Conservation (phyloP, 1,140 invertebrate species). For the Cyrtorhinus lividipennis region DNA sequence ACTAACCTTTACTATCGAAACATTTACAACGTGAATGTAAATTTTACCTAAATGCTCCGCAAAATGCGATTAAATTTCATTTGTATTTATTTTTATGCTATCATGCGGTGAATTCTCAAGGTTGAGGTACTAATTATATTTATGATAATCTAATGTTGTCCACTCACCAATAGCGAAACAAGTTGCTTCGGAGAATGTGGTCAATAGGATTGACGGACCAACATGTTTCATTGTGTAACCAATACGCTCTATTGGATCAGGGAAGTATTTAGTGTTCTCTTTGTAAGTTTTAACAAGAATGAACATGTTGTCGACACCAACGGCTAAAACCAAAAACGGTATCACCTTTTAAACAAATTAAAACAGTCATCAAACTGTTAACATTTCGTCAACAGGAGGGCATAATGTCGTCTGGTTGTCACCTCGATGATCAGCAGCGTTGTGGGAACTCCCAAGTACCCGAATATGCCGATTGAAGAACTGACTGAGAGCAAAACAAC, state of each 20-base stretch:
- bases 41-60: neutral
- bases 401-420: neutral
- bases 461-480: conserved; percentile 84
- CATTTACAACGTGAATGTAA: too few species aligned
- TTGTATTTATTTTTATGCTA: neutral
- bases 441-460: conserved; percentile 69
- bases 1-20: too few species aligned
- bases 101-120: too few species aligned
- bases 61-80: neutral
- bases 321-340: conserved; percentile 92
- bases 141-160: too few species aligned
- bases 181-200: conserved; percentile 80
- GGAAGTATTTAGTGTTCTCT: conserved; percentile 47
- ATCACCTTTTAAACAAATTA: conserved; percentile 43
- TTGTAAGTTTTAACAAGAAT: conserved; percentile 86
- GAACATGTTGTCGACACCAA: conserved; percentile 99
- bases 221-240: conserved; percentile 78
- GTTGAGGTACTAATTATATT: too few species aligned
- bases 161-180: conserved; percentile 81
- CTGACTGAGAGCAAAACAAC: conserved; percentile 85
- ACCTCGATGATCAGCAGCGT: conserved; percentile 93
- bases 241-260: conserved; percentile 70
- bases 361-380: neutral
- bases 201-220: conserved; percentile 89
- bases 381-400: too few species aligned